These are phyloP conservation scores for Anticlea derivata DNA, from an alignment of 2,888 invertebrate genomes.

Conservation along the genomic window DNA sequence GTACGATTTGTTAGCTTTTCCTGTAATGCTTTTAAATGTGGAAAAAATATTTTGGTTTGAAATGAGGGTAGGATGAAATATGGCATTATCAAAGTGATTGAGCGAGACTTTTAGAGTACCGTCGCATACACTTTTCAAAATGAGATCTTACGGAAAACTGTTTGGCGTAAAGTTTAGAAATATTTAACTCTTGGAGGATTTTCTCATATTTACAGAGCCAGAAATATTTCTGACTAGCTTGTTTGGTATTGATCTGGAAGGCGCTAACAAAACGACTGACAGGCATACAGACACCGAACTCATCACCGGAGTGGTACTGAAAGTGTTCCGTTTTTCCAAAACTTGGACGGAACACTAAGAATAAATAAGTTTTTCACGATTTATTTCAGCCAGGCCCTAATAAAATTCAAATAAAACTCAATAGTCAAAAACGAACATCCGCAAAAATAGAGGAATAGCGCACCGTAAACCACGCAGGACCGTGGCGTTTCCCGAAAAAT, in stretches of 20 bases:
- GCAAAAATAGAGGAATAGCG: constrained; percentile 58
- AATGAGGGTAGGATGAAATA: constrained; percentile 37
- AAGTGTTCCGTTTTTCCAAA: no score
- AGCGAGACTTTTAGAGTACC: no score
- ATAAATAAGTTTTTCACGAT: constrained; percentile 36
- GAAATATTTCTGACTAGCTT: no score
- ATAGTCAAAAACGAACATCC: constrained; percentile 63
- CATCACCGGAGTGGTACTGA: no score
- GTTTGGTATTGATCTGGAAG: no score
- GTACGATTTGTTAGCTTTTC: constrained; percentile 64
- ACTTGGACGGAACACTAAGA: no score
- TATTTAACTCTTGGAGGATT: no score
- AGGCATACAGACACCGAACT: no score
- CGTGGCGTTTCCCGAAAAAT: constrained; percentile 65
- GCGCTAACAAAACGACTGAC: neutral
- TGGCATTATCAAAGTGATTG: no score
- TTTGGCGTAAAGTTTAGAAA: neutral
- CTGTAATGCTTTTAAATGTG: constrained; percentile 48
- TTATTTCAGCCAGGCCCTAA: constrained; percentile 44
- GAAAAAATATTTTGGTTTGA: constrained; percentile 46
- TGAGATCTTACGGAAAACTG: no score
- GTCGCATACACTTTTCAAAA: no score
- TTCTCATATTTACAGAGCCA: no score
- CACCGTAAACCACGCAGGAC: constrained; percentile 54
- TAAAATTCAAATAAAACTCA: constrained; percentile 64